phyloP scores from a whole-genome alignment of 2,888 invertebrate genomes.

The Mesorhabditis spiculigera region DNA sequence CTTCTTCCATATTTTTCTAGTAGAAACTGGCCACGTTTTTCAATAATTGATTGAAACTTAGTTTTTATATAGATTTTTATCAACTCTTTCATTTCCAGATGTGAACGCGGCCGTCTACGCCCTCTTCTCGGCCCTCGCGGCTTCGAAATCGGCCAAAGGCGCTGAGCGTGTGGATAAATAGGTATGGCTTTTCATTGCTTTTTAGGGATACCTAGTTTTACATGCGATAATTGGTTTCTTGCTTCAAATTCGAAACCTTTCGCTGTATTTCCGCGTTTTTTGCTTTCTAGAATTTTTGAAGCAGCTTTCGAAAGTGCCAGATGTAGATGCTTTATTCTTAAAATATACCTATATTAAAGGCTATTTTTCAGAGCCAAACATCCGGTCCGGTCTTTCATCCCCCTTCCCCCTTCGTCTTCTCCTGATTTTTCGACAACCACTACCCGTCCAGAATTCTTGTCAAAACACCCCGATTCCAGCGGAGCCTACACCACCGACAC shows the following conservation, averaged over 20 bases:
- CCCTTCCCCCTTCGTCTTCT: neutral
- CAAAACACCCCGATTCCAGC: neutral
- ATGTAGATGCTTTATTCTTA: too few species aligned
- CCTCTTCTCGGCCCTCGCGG: neutral
- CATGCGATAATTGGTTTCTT: too few species aligned
- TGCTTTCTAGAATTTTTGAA: too few species aligned
- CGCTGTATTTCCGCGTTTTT: too few species aligned
- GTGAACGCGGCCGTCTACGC: neutral
- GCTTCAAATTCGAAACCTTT: too few species aligned
- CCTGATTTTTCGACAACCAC: neutral
- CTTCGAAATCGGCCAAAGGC: neutral
- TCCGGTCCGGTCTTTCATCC: neutral
- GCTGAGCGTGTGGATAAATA: neutral
- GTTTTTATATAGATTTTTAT: neutral
- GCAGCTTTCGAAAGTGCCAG: too few species aligned
- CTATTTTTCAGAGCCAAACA: neutral
- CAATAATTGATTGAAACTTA: too few species aligned
- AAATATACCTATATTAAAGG: too few species aligned
- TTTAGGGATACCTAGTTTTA: too few species aligned
- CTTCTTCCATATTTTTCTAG: too few species aligned
- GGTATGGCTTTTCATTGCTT: too few species aligned
- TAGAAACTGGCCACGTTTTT: too few species aligned
- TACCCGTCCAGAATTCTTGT: neutral
- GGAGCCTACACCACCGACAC: neutral
- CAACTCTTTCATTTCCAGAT: conserved; percentile 5